Base-by-base conservation (phyloP, 1,140 invertebrate species). In the Medauroidea extradentata region DNA sequence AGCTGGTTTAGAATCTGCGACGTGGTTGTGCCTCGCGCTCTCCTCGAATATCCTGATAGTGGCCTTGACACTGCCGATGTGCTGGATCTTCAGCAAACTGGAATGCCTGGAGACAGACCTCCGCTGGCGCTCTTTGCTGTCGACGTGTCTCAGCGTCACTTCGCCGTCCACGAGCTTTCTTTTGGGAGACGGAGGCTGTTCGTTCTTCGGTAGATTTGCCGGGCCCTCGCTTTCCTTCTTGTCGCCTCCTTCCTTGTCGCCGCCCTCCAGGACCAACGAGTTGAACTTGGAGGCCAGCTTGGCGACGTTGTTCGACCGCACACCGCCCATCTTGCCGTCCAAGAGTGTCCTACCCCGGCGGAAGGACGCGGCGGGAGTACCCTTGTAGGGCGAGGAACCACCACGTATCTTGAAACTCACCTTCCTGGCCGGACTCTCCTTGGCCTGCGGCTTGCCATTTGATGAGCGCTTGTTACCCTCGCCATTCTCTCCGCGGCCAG, bases 231-330 rank as follows among this genome's bases (percentile, higher is more conserved):
- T 53, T 19, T 53, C 24, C 2, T 13, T 13, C 14, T 24, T 34
- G 14, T 34, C 34, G 11, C 14, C 24, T 11, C n/a, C 38, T 13
- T 13, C 18, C 3, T 39, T n/a, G 42, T 49, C 55, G 24, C 41
- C 29, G n/a, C 50, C 51, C 8, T 62, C 60, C 16, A 57, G 48
- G 11, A 65, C 57, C 19, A 65, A 53, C 1, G 63, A 54, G 50
- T 65, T 65, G 57, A 63, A 65, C 48, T 63, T 63, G 27, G 62
- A 61, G 11, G 64, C 62, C 1, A 65, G 43, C 2, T 49, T 59
- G 1, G 64, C 52, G 0, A 65, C 64, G 25, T 64, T 59, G 5
- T 34, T 57, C 16, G 61, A 63, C 13, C 53, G 53, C 41, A 65
- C 8, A 24, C 19, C 25, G n/a, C 24, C 13, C 23, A 23, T 21